Evolutionary conservation across 1,140 invertebrate species (phyloP).

Genomic region (Drusus annulatus): DNA sequence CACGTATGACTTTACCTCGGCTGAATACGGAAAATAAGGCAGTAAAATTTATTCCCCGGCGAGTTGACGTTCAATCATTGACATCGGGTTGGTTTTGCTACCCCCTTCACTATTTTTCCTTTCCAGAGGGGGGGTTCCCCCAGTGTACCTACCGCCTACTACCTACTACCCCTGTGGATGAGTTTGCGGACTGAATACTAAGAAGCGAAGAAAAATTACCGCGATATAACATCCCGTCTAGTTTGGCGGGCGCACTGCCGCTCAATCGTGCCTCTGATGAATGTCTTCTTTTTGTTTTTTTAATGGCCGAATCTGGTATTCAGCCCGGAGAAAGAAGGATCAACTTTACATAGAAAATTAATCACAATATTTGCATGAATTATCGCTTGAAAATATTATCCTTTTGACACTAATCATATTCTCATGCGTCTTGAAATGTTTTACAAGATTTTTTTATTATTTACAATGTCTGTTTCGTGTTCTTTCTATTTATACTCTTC

Average conservation of each 20-base stretch:
- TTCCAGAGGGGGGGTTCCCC: background rate
- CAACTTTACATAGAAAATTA: too few species aligned
- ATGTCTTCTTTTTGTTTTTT: slow-evolving; percentile 54
- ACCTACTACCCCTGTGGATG: slow-evolving; percentile 45
- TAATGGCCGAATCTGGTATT: slow-evolving; percentile 26
- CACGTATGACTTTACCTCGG: slow-evolving; percentile 57
- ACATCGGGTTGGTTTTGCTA: slow-evolving; percentile 67
- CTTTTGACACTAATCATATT: too few species aligned
- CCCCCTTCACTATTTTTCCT: slow-evolving; percentile 44
- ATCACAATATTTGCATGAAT: too few species aligned
- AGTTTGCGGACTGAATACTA: slow-evolving; percentile 65
- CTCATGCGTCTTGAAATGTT: too few species aligned
- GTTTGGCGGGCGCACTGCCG: slow-evolving; percentile 27
- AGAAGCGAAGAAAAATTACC: slow-evolving; percentile 67
- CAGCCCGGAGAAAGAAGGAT: background rate
- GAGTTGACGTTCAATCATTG: slow-evolving; percentile 71
- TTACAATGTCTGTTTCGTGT: too few species aligned
- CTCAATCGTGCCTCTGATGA: slow-evolving; percentile 44
- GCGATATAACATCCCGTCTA: slow-evolving; percentile 54
- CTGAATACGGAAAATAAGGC: slow-evolving; percentile 60
- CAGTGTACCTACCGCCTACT: too few species aligned
- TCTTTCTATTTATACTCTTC: too few species aligned
- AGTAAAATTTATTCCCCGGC: slow-evolving; percentile 69
- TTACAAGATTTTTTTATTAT: too few species aligned
- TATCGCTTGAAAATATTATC: too few species aligned